Percentiles rank a stretch among this genome's conserved stretches.
phyloP scores from a whole-genome alignment of 2,113 vertebrate species.

The Oryzias celebensis region DNA sequence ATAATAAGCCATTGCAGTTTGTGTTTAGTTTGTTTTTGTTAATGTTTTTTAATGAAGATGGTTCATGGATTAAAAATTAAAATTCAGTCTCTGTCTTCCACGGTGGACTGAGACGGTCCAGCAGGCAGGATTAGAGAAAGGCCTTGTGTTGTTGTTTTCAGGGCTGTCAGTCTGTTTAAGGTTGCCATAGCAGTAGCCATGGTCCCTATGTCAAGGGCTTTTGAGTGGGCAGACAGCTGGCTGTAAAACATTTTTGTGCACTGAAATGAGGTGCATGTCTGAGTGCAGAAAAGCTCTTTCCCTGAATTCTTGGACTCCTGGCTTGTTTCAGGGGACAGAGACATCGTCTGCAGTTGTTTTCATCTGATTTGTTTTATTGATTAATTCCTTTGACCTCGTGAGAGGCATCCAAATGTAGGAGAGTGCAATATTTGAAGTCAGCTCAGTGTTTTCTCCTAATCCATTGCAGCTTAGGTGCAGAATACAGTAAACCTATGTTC shows the following conservation, averaged over 20 bases:
- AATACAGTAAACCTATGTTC: background rate
- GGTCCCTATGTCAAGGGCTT: conserved; percentile 48
- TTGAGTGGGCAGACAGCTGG: conserved; percentile 6
- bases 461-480: background rate
- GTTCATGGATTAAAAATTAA: background rate
- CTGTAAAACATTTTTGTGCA: conserved; percentile 20
- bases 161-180: conserved; percentile 37
- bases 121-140: conserved; percentile 28
- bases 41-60: background rate
- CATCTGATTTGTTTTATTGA: background rate
- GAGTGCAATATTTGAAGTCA: background rate
- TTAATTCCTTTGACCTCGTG: conserved; percentile 4
- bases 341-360: background rate
- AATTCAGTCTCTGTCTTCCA: conserved; percentile 6
- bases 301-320: background rate
- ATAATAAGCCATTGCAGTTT: background rate
- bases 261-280: conserved; percentile 4
- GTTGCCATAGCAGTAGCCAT: conserved; percentile 45
- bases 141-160: conserved; percentile 51
- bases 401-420: background rate
- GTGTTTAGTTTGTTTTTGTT: background rate
- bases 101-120: conserved; percentile 34
- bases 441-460: background rate
- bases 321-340: background rate
- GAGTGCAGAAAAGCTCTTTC: background rate